phyloP scores from a whole-genome alignment of 23 tunicate species.

The Clavelina lepadiformis region DNA sequence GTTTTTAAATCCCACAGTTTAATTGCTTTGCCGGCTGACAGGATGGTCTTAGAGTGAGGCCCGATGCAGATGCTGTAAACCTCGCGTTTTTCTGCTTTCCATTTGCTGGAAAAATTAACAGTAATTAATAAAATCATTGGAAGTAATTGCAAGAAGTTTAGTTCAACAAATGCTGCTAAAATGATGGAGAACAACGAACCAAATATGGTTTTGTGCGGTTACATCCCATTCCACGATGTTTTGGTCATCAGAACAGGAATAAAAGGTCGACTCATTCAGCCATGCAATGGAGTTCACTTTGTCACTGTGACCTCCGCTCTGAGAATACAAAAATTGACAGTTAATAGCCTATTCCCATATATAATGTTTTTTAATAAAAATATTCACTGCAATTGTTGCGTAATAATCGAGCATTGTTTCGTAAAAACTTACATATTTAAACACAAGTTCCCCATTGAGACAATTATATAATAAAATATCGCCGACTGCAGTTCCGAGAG shows the following conservation, averaged over 20 bases:
- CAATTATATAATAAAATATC: slow-evolving; percentile 53
- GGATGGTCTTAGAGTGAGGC: slow-evolving; percentile 47
- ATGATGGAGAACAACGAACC: slow-evolving; percentile 25
- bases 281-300: slow-evolving; percentile 68
- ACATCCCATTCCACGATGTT: slow-evolving; percentile 69
- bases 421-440: slow-evolving; percentile 57
- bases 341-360: too few relatives aligned
- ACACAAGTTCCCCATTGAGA: slow-evolving; percentile 46
- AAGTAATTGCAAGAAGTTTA: too few relatives aligned
- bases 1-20: slow-evolving; percentile 82
- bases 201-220: slow-evolving; percentile 26
- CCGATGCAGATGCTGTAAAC: slow-evolving; percentile 52
- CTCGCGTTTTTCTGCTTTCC: slow-evolving; percentile 74
- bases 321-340: background rate
- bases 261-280: slow-evolving; percentile 34
- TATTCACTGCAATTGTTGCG: too few relatives aligned
- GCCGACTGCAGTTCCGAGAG: slow-evolving; percentile 80
- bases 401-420: too few relatives aligned
- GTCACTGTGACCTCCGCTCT: slow-evolving; percentile 67
- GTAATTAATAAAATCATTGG: background rate
- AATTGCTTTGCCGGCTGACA: slow-evolving; percentile 70
- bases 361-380: too few relatives aligned
- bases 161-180: too few relatives aligned
- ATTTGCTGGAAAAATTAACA: slow-evolving; percentile 44
- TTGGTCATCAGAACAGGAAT: slow-evolving; percentile 69